phyloP scores from a whole-genome alignment of 2,888 invertebrate species.

The Cryptocephalus primarius region DNA sequence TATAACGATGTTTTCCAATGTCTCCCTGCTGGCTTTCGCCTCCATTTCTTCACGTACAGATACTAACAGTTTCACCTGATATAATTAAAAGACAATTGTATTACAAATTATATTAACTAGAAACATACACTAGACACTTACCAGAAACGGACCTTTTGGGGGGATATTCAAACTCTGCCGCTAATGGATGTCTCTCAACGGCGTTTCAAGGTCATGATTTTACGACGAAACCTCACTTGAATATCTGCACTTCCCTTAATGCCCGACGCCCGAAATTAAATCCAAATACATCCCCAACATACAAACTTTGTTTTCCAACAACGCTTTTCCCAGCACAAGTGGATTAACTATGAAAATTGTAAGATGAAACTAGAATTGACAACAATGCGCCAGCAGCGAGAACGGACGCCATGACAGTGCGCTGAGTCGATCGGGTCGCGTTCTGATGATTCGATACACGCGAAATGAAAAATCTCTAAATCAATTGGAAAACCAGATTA shows the following conservation, averaged over 20 bases:
- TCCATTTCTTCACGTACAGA: conserved; percentile 21
- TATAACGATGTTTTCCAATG: conserved; percentile 34
- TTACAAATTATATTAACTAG: neutral
- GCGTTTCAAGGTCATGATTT: conserved; percentile 34
- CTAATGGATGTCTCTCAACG: conserved; percentile 25
- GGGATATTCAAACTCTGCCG: conserved; percentile 18
- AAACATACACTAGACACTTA: no score
- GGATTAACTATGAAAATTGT: conserved; percentile 14
- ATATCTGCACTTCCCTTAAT: conserved; percentile 3
- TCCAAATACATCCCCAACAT: neutral
- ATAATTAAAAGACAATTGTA: conserved; percentile 1
- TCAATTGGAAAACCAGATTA: no score
- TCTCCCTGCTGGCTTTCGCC: conserved; percentile 20
- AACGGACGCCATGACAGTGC: conserved; percentile 16
- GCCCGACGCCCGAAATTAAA: neutral
- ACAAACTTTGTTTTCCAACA: neutral
- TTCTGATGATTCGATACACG: no score
- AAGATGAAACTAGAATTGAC: conserved; percentile 36
- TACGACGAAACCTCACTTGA: conserved; percentile 10
- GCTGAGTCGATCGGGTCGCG: neutral
- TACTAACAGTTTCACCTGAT: neutral
- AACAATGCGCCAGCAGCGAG: conserved; percentile 36
- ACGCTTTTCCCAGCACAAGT: neutral
- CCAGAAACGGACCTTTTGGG: neutral
- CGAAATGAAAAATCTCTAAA: no score